These are phyloP conservation scores for Eudorcas thomsonii DNA, from an alignment of 2,113 vertebrate genomes.

Conservation along the genomic window DNA sequence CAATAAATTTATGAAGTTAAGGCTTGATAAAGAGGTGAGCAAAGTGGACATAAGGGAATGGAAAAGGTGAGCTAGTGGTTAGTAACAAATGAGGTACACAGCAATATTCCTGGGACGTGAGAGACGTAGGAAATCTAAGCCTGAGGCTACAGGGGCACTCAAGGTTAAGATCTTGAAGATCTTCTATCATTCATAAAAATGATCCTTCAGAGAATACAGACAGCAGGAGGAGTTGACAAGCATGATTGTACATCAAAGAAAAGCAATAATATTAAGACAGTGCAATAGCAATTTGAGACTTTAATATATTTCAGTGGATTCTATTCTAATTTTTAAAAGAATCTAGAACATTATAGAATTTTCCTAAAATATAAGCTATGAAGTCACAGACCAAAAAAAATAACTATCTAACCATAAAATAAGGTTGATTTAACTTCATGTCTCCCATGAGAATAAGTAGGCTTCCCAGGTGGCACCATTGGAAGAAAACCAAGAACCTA, in stretches of 20 bases:
- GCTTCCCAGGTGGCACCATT: neutral
- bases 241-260: neutral
- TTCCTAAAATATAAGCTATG: slow-evolving; percentile 49
- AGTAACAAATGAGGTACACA: neutral
- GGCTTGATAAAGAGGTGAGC: neutral
- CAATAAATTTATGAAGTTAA: neutral
- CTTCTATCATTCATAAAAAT: neutral
- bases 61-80: neutral
- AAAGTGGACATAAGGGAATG: neutral
- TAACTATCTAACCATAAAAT: slow-evolving; percentile 43
- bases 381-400: slow-evolving; percentile 33
- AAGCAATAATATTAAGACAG: neutral
- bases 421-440: slow-evolving; percentile 18
- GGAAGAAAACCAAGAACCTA: neutral
- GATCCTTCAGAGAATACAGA: neutral
- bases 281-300: neutral
- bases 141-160: neutral
- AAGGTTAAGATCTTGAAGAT: neutral
- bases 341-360: neutral
- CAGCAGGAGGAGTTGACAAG: neutral
- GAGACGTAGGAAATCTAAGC: neutral
- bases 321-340: neutral
- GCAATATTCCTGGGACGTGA: neutral
- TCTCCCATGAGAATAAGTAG: neutral
- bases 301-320: neutral